phyloP scores from a whole-genome alignment of 1,140 invertebrate species.

The Drosophila serrata region DNA sequence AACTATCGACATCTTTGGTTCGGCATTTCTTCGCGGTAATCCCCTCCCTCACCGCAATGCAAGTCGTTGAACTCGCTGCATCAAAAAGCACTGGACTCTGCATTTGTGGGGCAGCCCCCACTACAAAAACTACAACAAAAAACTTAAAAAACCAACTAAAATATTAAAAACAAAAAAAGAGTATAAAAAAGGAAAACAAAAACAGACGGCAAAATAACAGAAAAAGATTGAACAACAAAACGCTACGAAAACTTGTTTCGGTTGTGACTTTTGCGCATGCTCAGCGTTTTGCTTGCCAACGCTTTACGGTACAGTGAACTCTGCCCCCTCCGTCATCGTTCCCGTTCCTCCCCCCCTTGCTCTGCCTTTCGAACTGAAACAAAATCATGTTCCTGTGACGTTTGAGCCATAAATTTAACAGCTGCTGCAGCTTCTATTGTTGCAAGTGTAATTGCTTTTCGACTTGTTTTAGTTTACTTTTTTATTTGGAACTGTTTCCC shows the following conservation, averaged over 20 bases:
- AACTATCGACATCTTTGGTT: conserved; percentile 63
- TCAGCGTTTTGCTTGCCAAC: conserved; percentile 67
- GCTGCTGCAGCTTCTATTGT: conserved; percentile 77
- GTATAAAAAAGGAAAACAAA: conserved; percentile 41
- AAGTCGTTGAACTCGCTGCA: conserved; percentile 55
- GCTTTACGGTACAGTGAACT: conserved; percentile 82
- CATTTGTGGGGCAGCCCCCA: conserved; percentile 48
- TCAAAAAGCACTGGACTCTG: conserved; percentile 44
- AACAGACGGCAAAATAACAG: conserved; percentile 35
- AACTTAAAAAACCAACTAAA: conserved; percentile 23
- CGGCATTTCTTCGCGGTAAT: conserved; percentile 37
- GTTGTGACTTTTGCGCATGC: conserved; percentile 77
- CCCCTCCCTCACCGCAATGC: conserved; percentile 8
- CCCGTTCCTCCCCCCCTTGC: background rate
- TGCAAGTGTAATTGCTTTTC: conserved; percentile 75
- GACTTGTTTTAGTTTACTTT: conserved; percentile 16
- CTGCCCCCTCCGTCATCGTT: conserved; percentile 20
- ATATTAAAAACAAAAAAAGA: conserved; percentile 26
- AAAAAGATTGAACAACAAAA: conserved; percentile 53
- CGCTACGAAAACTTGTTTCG: conserved; percentile 72
- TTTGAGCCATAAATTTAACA: conserved; percentile 77
- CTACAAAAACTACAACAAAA: conserved; percentile 5
- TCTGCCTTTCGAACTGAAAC: conserved; percentile 4
- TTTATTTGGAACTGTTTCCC: conserved; percentile 38
- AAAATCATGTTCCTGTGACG: conserved; percentile 76